phyloP scores from a whole-genome alignment of 2,113 vertebrate genomes.

The Indicator indicator region DNA sequence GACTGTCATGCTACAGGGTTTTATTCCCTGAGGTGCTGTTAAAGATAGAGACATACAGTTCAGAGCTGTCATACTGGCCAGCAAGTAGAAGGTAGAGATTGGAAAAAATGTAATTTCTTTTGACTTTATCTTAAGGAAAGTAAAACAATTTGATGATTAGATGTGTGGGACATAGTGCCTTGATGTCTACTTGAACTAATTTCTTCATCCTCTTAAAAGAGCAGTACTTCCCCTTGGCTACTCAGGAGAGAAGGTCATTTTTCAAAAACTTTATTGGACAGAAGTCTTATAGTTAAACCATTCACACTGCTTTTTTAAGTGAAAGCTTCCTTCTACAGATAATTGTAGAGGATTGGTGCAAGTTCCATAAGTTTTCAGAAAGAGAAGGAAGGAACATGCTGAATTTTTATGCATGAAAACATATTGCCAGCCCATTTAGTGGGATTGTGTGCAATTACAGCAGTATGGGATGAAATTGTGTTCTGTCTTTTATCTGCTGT shows the following conservation, averaged over 20 bases:
- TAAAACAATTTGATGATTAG: constrained; percentile 69
- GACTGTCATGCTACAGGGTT: constrained; percentile 60
- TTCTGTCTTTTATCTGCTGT: background rate
- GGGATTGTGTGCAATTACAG: background rate
- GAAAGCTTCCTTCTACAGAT: background rate
- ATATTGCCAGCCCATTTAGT: background rate
- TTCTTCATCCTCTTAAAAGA: constrained; percentile 72
- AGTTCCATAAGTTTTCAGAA: background rate
- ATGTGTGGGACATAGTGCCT: constrained; percentile 73
- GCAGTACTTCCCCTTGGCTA: constrained; percentile 70
- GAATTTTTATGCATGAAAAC: background rate
- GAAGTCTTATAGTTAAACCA: background rate
- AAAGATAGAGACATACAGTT: constrained; percentile 62
- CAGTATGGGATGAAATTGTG: background rate
- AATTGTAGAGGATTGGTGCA: background rate
- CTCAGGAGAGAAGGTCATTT: constrained; percentile 70
- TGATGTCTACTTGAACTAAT: constrained; percentile 74
- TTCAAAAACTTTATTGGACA: constrained; percentile 63
- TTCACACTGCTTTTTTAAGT: background rate
- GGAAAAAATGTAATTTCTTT: constrained; percentile 73
- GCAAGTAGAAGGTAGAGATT: constrained; percentile 64
- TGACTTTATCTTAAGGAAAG: constrained; percentile 75
- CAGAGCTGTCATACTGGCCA: constrained; percentile 71
- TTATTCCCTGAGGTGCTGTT: constrained; percentile 62
- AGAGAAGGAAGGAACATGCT: background rate